Evolutionary conservation across 2,888 invertebrate genomes (phyloP).

Genomic region (Pasiphila rectangulata): DNA sequence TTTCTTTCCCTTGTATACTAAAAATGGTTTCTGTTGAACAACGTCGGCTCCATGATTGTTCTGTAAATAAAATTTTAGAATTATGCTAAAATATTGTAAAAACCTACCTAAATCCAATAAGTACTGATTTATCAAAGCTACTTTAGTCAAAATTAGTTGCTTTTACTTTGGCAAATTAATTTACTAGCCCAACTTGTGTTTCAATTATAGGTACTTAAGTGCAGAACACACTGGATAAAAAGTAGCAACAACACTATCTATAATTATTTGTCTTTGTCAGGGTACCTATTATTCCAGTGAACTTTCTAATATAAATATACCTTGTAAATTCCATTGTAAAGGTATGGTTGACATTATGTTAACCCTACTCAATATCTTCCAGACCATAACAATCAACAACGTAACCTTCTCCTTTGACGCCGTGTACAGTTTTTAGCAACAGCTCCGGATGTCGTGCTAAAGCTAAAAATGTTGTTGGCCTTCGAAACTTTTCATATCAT

Average conservation of each 20-base stretch:
- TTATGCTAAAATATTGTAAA: neutral
- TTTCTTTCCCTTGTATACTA: constrained; percentile 84
- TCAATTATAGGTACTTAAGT: too few relatives aligned
- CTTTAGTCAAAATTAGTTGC: too few relatives aligned
- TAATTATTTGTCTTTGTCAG: too few relatives aligned
- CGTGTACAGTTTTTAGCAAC: neutral
- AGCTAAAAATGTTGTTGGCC: constrained; percentile 19
- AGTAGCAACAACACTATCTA: too few relatives aligned
- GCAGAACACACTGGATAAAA: too few relatives aligned
- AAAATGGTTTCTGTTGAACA: constrained; percentile 80
- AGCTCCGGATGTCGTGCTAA: neutral
- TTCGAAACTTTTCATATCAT: constrained; percentile 29
- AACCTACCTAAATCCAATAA: too few relatives aligned
- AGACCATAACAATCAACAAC: neutral
- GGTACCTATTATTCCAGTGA: too few relatives aligned
- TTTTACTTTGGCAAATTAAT: too few relatives aligned
- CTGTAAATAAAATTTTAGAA: constrained; percentile 37
- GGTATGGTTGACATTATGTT: constrained; percentile 12
- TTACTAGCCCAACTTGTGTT: too few relatives aligned
- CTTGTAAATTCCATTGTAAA: constrained; percentile 7
- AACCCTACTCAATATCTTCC: constrained; percentile 1
- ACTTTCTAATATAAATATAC: constrained; percentile 1
- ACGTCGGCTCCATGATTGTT: constrained; percentile 61
- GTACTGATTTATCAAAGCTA: too few relatives aligned
- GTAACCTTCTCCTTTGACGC: neutral